Conservation (phyloP, 2,113 vertebrate species). For the Rhea pennata region DNA sequence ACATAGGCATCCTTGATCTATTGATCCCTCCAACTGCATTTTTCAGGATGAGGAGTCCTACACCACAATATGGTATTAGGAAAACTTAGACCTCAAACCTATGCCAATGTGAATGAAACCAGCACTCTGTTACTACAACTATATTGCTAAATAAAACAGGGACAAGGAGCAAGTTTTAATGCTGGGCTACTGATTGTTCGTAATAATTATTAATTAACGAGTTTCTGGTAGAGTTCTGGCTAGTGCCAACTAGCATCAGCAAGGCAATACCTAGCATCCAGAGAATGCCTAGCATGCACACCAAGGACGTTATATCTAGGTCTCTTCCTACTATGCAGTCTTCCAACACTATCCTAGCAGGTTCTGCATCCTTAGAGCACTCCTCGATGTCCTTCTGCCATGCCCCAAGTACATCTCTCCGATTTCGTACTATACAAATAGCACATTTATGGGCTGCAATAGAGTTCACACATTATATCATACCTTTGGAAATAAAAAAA, state of each 20-base stretch:
- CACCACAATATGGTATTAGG: background rate
- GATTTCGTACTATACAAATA: background rate
- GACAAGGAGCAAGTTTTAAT: background rate
- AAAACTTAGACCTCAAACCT: background rate
- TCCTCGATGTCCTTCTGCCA: background rate
- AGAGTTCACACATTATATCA: background rate
- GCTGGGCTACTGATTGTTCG: background rate
- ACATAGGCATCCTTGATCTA: rapidly evolving
- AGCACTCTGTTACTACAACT: background rate
- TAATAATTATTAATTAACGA: background rate
- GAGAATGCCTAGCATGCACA: background rate
- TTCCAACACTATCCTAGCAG: background rate
- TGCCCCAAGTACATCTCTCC: background rate
- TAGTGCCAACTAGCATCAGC: background rate
- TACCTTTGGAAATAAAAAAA: background rate
- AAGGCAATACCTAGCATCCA: background rate
- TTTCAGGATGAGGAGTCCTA: background rate
- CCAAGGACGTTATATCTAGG: background rate
- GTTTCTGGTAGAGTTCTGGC: background rate
- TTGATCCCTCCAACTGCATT: background rate
- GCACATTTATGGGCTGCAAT: background rate
- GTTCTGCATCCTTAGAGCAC: background rate
- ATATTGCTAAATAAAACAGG: background rate
- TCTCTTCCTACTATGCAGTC: background rate
- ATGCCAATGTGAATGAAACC: background rate